A percentile compares a stretch with the other conserved stretches of the same genome.
Evolutionary conservation across 2,113 vertebrate genomes (phyloP).

Genomic region (Tenrec ecaudatus): DNA sequence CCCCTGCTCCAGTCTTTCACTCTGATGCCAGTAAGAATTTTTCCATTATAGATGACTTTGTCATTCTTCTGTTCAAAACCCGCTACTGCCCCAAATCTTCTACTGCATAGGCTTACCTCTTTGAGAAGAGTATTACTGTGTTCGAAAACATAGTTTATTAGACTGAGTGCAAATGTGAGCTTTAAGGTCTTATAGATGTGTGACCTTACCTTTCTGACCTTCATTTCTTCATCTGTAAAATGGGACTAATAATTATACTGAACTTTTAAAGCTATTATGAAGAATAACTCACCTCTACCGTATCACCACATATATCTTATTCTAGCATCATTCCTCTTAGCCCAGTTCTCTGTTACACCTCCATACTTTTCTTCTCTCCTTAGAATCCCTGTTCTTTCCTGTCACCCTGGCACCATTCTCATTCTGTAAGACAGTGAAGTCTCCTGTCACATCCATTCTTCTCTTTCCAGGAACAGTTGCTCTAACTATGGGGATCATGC

Average conservation of each 20-base stretch:
- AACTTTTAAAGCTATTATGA: not conserved
- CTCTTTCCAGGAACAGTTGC: conserved; percentile 20
- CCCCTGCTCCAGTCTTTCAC: not conserved
- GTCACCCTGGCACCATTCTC: conserved; percentile 19
- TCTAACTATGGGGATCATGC: not conserved
- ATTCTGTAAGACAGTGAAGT: not conserved
- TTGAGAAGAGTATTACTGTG: not conserved
- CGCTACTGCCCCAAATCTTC: not conserved
- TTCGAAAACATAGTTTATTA: not conserved
- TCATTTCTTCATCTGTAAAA: conserved; percentile 34
- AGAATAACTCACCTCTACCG: conserved; percentile 20
- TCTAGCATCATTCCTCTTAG: conserved; percentile 5
- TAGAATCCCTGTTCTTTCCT: conserved; percentile 27
- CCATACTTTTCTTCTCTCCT: conserved; percentile 20
- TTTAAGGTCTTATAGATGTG: not conserved
- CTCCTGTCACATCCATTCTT: not conserved
- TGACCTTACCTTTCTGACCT: not conserved
- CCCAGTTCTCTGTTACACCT: not conserved
- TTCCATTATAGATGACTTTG: not conserved
- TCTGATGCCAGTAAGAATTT: not conserved
- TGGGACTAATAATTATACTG: not conserved
- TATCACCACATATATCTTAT: not conserved
- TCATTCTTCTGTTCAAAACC: not conserved
- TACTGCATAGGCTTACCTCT: not conserved
- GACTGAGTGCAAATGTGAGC: not conserved